phyloP scores from a whole-genome alignment of 2,797 vertebrate species.

The Lepus townsendii region DNA sequence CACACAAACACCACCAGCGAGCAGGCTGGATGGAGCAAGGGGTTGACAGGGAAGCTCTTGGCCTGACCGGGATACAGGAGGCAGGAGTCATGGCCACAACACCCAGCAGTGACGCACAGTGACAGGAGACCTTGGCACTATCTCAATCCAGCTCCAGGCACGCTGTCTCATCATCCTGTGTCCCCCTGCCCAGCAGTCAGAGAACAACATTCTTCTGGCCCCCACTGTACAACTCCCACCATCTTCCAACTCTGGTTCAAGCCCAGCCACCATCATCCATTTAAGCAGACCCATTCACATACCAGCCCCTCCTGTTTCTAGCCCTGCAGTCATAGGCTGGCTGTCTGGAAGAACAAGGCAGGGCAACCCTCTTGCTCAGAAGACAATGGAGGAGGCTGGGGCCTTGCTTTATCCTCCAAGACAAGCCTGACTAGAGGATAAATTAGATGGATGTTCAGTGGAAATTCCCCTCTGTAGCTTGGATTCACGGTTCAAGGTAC shows the following conservation, averaged over 20 bases:
- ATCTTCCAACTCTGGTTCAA: not conserved
- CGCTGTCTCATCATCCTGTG: rapidly evolving
- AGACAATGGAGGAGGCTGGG: not conserved
- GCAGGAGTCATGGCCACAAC: rapidly evolving
- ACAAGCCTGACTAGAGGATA: not conserved
- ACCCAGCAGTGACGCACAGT: not conserved
- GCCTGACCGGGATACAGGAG: not conserved
- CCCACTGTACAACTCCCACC: not conserved
- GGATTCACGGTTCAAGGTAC: not conserved
- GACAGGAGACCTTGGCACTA: not conserved
- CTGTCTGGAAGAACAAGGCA: not conserved
- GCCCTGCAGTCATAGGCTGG: not conserved
- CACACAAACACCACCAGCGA: not conserved
- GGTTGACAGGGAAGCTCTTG: not conserved
- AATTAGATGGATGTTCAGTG: too few species aligned
- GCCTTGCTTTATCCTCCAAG: not conserved
- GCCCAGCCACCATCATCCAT: not conserved
- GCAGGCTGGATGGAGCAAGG: not conserved
- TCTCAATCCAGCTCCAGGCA: not conserved
- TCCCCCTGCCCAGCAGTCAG: not conserved
- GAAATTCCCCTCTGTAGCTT: not conserved
- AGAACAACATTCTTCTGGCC: not conserved
- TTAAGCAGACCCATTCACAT: not conserved
- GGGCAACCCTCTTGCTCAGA: not conserved
- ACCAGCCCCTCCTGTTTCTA: not conserved